Base-by-base conservation (phyloP, 1,140 invertebrate species). In the Amphibalanus amphitrite region DNA sequence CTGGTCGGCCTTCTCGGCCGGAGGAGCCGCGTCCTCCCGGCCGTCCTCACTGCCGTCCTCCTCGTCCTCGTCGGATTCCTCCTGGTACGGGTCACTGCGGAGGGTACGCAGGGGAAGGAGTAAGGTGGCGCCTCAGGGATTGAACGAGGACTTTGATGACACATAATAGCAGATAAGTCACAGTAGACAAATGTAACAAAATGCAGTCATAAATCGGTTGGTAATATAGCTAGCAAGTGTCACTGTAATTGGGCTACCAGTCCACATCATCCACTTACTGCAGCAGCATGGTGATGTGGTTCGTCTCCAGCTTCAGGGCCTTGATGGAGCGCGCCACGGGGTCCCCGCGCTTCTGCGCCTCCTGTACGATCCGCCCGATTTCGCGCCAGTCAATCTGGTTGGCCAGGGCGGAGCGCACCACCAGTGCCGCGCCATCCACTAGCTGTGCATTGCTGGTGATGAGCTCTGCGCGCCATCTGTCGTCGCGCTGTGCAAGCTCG, bases 351-450 rank as follows among this genome's bases (percentile, higher is more conserved):
- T 82, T 80, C 78, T 91, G 86, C 0, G 93, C 93, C 74, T 93
- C 90, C 77, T 93, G 89, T 0, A 98, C 85, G 47, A 97, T 81
- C 47, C 87, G 83, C 67, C 88, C 81, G 76, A 99, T 97, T 76
- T 97, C 92, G 67, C 88, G 85, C 97, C 97, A 99, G 69, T 92
- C 87, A 77, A 97, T 86, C 85, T 97, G 86, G 82, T 90, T 94
- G 3, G 96, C 97, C 64, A 99, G 80, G 4, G 93, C 89, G 76
- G 88, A 88, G 76, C 92, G 87, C 33, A 99, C 85, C 10, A 92
- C 88, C 25, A 88, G 76, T 73, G 97, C 89, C 0, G 93, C 93
- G 74, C 87, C 87, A 72, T 98, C 94, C 3, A 98, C 93, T 38
- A 97, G 79, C 69, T 82, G 81, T 74, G 92, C 87, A 82, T 99